A percentile compares a stretch with the other conserved stretches of the same genome.
phyloP scores from a whole-genome alignment of 2,113 vertebrate species.

The Ramphastos sulfuratus region DNA sequence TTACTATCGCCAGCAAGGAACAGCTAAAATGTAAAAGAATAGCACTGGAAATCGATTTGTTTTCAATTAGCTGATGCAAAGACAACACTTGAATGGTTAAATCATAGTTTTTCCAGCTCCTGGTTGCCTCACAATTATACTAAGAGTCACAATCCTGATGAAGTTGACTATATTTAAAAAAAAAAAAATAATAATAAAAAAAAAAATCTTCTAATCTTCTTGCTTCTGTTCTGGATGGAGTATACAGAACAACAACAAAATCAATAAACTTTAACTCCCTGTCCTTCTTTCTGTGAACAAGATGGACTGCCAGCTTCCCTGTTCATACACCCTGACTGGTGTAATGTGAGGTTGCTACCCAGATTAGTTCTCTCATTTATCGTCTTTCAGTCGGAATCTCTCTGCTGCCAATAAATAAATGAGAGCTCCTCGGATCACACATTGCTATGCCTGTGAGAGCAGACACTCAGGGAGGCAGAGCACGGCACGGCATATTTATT shows the following conservation, averaged over 20 bases:
- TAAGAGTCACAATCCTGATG: constrained; percentile 12
- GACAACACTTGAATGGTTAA: not conserved
- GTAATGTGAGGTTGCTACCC: not conserved
- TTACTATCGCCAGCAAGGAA: not conserved
- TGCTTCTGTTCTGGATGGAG: constrained; percentile 16
- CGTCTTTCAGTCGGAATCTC: constrained; percentile 46
- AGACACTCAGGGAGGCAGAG: constrained; percentile 23
- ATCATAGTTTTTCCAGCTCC: not conserved
- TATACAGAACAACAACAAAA: constrained; percentile 39
- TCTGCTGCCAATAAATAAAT: constrained; percentile 22
- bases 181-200: not conserved
- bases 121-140: not conserved
- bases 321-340: not conserved
- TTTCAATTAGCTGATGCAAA: not conserved
- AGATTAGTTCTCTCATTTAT: constrained; percentile 18
- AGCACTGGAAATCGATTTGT: not conserved
- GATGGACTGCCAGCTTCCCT: constrained; percentile 11
- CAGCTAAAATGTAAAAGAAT: not conserved
- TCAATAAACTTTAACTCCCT: constrained; percentile 53
- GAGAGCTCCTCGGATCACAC: not conserved
- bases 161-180: constrained; percentile 40
- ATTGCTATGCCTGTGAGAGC: constrained; percentile 31
- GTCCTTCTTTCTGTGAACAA: constrained; percentile 5
- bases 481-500: not conserved
- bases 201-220: not conserved